Evolutionary conservation across 2,113 vertebrate species (phyloP).

Genomic region (Syngnathus typhle): DNA sequence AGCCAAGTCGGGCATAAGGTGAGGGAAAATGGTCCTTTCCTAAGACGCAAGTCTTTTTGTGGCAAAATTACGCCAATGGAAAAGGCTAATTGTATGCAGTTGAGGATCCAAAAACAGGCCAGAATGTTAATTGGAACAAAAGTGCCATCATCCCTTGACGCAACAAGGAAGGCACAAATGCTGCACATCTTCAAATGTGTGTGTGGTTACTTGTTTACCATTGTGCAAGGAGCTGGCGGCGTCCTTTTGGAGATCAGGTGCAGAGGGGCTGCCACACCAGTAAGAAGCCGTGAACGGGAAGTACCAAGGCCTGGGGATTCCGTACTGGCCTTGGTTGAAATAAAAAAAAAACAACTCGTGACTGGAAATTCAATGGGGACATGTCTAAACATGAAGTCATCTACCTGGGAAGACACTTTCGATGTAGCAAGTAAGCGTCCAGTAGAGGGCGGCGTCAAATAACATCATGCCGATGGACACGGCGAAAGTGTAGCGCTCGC

Average conservation of each 20-base stretch:
- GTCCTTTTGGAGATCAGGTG: slow-evolving; percentile 22
- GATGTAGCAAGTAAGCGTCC: slow-evolving; percentile 92
- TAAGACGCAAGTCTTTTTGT: not conserved
- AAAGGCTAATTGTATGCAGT: not conserved
- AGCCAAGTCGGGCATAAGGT: not conserved
- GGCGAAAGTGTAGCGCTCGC: slow-evolving; percentile 81
- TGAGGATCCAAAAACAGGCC: not conserved
- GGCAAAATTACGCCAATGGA: too few relatives aligned
- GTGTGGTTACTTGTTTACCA: slow-evolving; percentile 44
- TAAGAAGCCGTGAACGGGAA: slow-evolving; percentile 89
- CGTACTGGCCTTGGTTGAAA: slow-evolving; percentile 82
- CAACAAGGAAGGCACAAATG: slow-evolving; percentile 39
- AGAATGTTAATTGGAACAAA: slow-evolving; percentile 17
- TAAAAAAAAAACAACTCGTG: not conserved
- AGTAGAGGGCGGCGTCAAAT: slow-evolving; percentile 79
- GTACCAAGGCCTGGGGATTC: slow-evolving; percentile 91
- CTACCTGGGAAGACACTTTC: slow-evolving; percentile 94
- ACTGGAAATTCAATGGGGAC: too few relatives aligned
- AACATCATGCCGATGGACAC: slow-evolving; percentile 88
- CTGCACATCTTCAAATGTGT: not conserved
- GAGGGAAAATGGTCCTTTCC: not conserved
- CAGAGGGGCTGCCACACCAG: slow-evolving; percentile 76
- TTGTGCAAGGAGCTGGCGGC: slow-evolving; percentile 9
- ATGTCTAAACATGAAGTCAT: too few relatives aligned
- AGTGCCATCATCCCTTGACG: slow-evolving; percentile 18